A percentile compares a stretch with the other conserved stretches of the same genome.
Evolutionary conservation across 2,888 invertebrate genomes (phyloP).

Genomic region (Pogonocherus hispidulus): DNA sequence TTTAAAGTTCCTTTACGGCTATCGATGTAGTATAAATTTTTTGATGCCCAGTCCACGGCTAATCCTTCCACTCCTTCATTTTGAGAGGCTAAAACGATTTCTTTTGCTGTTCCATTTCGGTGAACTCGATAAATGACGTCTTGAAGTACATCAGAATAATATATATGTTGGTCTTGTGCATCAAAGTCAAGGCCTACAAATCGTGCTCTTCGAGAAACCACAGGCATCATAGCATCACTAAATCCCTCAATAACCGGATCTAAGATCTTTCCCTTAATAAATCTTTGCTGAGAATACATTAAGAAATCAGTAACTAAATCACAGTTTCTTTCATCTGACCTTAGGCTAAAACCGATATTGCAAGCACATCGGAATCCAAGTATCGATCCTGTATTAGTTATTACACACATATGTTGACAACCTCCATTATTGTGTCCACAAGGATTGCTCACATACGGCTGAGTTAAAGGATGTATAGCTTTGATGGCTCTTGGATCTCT

Average conservation of each 20-base stretch:
- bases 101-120: conserved; percentile 83
- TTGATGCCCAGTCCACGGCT: conserved; percentile 96
- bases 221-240: conserved; percentile 95
- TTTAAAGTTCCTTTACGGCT: conserved; percentile 94
- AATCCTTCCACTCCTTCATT: conserved; percentile 97
- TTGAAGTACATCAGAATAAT: conserved; percentile 97
- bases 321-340: conserved; percentile 83
- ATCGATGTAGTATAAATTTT: conserved; percentile 96
- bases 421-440: conserved; percentile 90
- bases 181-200: conserved; percentile 97
- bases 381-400: conserved; percentile 80
- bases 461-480: conserved; percentile 84
- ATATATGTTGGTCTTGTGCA: conserved; percentile 90
- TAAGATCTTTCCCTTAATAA: conserved; percentile 93
- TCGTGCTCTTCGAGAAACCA: conserved; percentile 90
- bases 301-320: conserved; percentile 88
- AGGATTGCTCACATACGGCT: conserved; percentile 79
- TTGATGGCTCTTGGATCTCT: conserved; percentile 88
- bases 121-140: conserved; percentile 92
- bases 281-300: conserved; percentile 92
- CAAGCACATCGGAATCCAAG: conserved; percentile 94
- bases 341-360: conserved; percentile 86
- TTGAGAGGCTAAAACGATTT: conserved; percentile 94
- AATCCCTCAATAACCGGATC: conserved; percentile 92
- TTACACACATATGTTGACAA: conserved; percentile 95